Evolutionary conservation across 2,797 vertebrate genomes (phyloP), one percentile per base, ranked within the genome.

Genomic region (Gobio occitaniae): DNA sequence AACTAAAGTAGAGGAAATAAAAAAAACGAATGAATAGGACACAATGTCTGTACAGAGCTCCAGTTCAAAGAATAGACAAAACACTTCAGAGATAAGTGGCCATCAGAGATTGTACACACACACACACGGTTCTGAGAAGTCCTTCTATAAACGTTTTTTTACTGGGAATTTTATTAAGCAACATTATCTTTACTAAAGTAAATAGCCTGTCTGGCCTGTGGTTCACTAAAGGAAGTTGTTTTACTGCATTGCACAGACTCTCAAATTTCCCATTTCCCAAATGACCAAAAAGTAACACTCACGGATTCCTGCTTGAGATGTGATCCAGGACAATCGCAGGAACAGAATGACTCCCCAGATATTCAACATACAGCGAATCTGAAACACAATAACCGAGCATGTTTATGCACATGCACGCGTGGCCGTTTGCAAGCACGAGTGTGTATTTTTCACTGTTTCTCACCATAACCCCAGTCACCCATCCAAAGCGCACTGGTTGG

Each of bases 331-430:
- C 81, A 96, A 86, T 36, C 89, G 87, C 38, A 96, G 93, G 56
- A 94, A 96, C 71, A 96, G 85, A 88, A 95, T 93, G 78, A 96
- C 91, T 0, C 95, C 94, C 95, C 93, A 95, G 29, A 95, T 96
- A 56, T 94, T 95, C 80, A 96, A 80, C 95, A 96, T 95, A 82
- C 94, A 96, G 4, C 93, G 93, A 38, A 96, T 88, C 94, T 96
- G 79, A 10, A 77, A 83, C n/a, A 66, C 32, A 70, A 4, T 61
- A 15, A 13, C 15, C 52, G 13, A 48, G 41, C 3, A 0, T 68
- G 25, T 50, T 44, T 44, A 12, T 79, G 66, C 41, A 44, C 1
- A 12, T 59, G 56, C 3, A 4, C 9, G 3, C 19, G 29, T 8
- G 29, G 2, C 29, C 6, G 3, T 71, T 17, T 71, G 75, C 5